These are phyloP conservation scores for Norana najaformis DNA, from an alignment of 2,888 invertebrate genomes.

Conservation along the genomic window DNA sequence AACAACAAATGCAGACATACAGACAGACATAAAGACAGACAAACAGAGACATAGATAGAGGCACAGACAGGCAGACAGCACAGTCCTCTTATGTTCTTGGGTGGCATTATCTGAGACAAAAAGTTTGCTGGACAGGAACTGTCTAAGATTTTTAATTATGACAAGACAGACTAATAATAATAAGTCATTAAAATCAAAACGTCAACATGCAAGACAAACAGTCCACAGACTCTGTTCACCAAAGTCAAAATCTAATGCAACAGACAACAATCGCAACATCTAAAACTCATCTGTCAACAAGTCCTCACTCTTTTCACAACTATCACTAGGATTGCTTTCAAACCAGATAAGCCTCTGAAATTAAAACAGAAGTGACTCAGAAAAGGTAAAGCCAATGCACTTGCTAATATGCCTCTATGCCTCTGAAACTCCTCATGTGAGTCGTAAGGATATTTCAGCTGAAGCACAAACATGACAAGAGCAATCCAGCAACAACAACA, in stretches of 20 bases:
- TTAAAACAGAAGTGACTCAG: background rate
- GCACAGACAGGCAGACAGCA: too few relatives aligned
- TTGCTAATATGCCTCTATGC: background rate
- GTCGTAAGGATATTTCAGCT: background rate
- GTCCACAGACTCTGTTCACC: background rate
- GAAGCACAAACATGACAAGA: background rate
- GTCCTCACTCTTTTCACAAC: background rate
- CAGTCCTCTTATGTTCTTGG: too few relatives aligned
- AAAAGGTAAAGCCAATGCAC: background rate
- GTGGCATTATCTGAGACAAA: background rate
- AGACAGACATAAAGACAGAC: too few relatives aligned
- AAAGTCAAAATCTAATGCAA: background rate
- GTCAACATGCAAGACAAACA: background rate
- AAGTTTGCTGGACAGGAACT: background rate
- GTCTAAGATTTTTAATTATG: constrained; percentile 3
- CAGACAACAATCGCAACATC: background rate
- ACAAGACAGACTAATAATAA: background rate
- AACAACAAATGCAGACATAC: too few relatives aligned
- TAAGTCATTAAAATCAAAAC: background rate
- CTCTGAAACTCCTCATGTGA: background rate
- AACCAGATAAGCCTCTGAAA: background rate
- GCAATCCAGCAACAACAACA: background rate
- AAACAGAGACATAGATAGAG: too few relatives aligned
- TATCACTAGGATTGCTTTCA: background rate
- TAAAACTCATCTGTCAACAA: too few relatives aligned